phyloP scores from a whole-genome alignment of 2,113 vertebrate genomes.

The Cyanoderma ruficeps region DNA sequence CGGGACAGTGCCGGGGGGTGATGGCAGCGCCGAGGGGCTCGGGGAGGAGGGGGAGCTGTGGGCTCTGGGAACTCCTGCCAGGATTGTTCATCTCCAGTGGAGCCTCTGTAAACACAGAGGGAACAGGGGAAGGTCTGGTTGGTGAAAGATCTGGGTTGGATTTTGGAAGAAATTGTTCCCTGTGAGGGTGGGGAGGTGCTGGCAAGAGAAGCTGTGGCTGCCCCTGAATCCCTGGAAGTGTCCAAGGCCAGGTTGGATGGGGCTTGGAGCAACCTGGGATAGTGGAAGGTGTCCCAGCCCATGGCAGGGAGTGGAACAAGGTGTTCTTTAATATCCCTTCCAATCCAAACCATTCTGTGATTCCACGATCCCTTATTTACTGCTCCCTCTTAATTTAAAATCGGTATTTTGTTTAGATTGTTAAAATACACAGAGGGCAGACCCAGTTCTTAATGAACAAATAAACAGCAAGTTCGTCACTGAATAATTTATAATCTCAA shows the following conservation, averaged over 20 bases:
- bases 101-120: not conserved
- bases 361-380: not conserved
- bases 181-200: not conserved
- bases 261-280: not conserved
- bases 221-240: not conserved
- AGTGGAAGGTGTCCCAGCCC: not conserved
- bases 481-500: not conserved
- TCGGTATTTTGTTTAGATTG: not conserved
- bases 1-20: accelerated
- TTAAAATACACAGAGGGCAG: not conserved
- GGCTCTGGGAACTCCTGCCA: not conserved
- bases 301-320: not conserved
- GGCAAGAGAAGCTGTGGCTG: not conserved
- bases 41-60: not conserved
- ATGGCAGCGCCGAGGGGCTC: not conserved
- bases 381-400: not conserved
- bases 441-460: not conserved
- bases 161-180: not conserved
- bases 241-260: accelerated
- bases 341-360: not conserved
- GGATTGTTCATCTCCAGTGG: not conserved
- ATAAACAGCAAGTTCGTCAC: not conserved
- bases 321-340: not conserved
- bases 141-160: not conserved
- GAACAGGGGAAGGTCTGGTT: not conserved